Percentiles rank a stretch among this genome's conserved stretches.
Conservation (phyloP, 2,797 vertebrate species). For the Cephalopachus bancanus region DNA sequence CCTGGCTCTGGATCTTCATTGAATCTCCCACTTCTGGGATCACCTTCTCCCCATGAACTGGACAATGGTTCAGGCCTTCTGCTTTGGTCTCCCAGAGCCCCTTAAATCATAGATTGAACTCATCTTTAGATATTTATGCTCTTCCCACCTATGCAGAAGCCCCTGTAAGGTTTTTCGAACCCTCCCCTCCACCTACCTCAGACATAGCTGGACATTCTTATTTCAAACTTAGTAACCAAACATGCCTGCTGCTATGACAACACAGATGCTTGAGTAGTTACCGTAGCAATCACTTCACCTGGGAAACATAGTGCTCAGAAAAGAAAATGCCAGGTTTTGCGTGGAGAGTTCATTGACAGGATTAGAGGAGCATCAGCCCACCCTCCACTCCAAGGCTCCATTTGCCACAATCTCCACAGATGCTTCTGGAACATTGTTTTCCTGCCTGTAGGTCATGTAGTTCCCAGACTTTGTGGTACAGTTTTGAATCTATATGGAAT, state of each 20-base stretch:
- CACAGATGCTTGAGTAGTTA: neutral
- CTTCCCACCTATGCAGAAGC: neutral
- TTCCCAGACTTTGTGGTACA: neutral
- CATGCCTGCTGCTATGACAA: slow-evolving; percentile 6
- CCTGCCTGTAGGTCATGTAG: neutral
- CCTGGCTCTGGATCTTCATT: neutral
- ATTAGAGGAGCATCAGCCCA: neutral
- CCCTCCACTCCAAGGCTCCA: neutral
- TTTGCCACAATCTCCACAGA: neutral
- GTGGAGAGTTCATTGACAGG: neutral
- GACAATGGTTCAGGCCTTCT: neutral
- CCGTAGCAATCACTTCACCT: neutral
- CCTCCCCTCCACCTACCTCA: slow-evolving; percentile 1
- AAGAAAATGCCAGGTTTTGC: neutral
- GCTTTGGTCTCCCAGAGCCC: neutral
- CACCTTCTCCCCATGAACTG: neutral
- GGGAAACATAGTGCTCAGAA: neutral
- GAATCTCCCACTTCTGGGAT: neutral
- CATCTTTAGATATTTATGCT: neutral
- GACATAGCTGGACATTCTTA: neutral
- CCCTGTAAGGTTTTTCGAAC: neutral
- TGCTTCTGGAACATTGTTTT: neutral
- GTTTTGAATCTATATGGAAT: neutral
- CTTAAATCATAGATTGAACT: neutral
- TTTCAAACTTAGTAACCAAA: slow-evolving; percentile 28